phyloP scores from a whole-genome alignment of 2,797 vertebrate species.

The Acanthis flammea region DNA sequence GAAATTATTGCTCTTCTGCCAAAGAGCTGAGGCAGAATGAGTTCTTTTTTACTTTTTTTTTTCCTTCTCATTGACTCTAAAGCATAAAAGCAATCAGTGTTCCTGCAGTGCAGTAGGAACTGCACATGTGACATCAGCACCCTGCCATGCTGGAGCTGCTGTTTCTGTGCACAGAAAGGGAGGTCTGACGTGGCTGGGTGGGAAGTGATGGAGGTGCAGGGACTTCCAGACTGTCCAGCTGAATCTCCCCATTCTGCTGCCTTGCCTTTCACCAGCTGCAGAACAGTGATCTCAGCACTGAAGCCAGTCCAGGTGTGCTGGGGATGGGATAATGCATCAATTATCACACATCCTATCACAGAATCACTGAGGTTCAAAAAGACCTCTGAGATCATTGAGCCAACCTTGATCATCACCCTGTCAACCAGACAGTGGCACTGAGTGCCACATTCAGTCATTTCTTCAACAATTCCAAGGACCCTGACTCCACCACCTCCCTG shows the following conservation, averaged over 20 bases:
- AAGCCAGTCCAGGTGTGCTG: neutral
- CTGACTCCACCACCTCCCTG: neutral
- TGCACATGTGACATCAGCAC: neutral
- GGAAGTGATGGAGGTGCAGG: neutral
- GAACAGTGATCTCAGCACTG: neutral
- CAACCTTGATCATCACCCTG: neutral
- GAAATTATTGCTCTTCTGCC: constrained; percentile 13
- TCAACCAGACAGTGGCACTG: neutral
- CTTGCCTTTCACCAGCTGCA: neutral
- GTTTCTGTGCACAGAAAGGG: neutral
- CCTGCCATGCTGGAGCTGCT: neutral
- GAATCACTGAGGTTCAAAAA: neutral
- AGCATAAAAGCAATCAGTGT: neutral
- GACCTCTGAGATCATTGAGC: neutral
- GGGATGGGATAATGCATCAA: neutral
- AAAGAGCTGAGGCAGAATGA: neutral
- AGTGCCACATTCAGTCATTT: neutral
- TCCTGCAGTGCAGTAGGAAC: neutral
- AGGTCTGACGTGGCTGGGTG: accelerated
- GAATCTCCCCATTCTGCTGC: neutral
- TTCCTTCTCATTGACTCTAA: neutral
- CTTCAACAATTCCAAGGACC: neutral
- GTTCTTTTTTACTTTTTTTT: neutral
- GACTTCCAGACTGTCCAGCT: neutral
- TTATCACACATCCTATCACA: neutral